Base-by-base conservation (phyloP, 2,888 invertebrate genomes). In the Belgica antarctica region DNA sequence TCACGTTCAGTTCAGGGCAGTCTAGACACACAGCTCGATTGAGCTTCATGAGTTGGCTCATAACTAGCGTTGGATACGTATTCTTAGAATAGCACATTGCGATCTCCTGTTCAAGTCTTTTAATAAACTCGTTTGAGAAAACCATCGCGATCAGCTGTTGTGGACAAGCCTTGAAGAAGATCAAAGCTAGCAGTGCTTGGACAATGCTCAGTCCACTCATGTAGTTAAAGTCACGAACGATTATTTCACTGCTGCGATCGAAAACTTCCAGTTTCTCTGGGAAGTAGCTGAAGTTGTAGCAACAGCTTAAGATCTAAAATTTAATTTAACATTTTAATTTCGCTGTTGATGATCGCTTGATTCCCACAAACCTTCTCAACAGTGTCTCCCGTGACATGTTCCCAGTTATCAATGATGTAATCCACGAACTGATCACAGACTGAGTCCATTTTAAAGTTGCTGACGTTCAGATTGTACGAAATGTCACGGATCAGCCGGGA, bases 1-100 rank as follows among this genome's bases (percentile, higher is more conserved):
- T 87, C 4, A 87, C 80, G 75, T 84, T 83, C 10, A 81, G 77
- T 75, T 86, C 83, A 0, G 87, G 87, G 75, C 84, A 82, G 76
- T 87, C 87, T 57, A 87, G 77, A 74, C 87, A 86, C 17, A 87
- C 84, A 1, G 84, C 82, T 70, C 87, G 80, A 76, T 87, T 87
- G 47, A 87, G 75, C 73, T 84, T 81, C 86, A 87, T 86, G 65
- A 87, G 80, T 57, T 78, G 76, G 72, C 81, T 78, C 12, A 85
- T 78, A 1, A 86, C 82, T 72, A 81, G 78, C 22, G 79, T 76
- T 0, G 85, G 84, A 77, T 85, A 85, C 1, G 79, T 80, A 77
- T 83, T 83, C 77, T 82, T 84, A 15, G 81, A 82, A 74, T 84
- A 84, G 73, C 84, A 84, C 71, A 79, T 77, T 61, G 80, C 78